Evolutionary conservation across 2,113 vertebrate genomes (phyloP).

Genomic region (Phyllostomus hastatus): DNA sequence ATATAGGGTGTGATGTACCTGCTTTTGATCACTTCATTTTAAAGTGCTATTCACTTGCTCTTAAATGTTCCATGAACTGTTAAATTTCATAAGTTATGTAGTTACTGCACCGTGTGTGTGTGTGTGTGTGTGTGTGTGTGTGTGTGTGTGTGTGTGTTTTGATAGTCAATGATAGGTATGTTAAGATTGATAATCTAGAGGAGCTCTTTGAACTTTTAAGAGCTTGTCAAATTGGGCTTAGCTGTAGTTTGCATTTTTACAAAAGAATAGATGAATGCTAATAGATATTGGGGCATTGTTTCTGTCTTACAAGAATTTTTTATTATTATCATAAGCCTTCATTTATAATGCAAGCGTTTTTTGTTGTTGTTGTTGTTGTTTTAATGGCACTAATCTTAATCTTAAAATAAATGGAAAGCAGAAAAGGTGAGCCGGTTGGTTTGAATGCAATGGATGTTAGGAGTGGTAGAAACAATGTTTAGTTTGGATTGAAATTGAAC

Average conservation of each 20-base stretch:
- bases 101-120: slow-evolving; percentile 76
- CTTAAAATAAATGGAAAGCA: slow-evolving; percentile 65
- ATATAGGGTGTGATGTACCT: slow-evolving; percentile 84
- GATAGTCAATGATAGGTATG: slow-evolving; percentile 75
- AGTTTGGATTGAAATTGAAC: slow-evolving; percentile 62
- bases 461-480: slow-evolving; percentile 61
- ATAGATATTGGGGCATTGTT: slow-evolving; percentile 66
- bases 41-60: slow-evolving; percentile 82
- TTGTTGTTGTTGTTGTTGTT: background rate
- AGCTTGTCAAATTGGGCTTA: slow-evolving; percentile 74
- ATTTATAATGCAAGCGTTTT: slow-evolving; percentile 49
- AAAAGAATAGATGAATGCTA: slow-evolving; percentile 74
- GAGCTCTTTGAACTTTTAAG: slow-evolving; percentile 74
- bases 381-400: slow-evolving; percentile 51
- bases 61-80: slow-evolving; percentile 87
- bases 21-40: slow-evolving; percentile 86
- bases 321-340: slow-evolving; percentile 60
- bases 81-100: slow-evolving; percentile 79
- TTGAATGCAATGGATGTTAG: slow-evolving; percentile 62
- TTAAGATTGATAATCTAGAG: slow-evolving; percentile 73
- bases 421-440: slow-evolving; percentile 70
- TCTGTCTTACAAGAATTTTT: slow-evolving; percentile 58
- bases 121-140: slow-evolving; percentile 42
- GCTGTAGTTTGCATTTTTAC: slow-evolving; percentile 77
- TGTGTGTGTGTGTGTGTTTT: background rate